phyloP scores from a whole-genome alignment of 2,888 invertebrate species.

The Invenusta paracnida region DNA sequence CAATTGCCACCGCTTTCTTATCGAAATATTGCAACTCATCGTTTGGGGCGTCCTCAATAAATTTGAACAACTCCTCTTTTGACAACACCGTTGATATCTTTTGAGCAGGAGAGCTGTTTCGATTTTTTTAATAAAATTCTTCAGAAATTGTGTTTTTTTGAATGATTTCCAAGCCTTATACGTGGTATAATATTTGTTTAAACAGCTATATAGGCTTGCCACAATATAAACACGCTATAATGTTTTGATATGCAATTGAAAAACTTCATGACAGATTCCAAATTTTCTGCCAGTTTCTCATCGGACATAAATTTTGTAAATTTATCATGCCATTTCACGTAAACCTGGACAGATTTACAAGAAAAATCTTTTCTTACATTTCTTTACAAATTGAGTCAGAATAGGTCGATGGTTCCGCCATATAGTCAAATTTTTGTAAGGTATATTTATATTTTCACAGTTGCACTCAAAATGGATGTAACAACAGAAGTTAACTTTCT shows the following conservation, averaged over 20 bases:
- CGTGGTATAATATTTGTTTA: background rate
- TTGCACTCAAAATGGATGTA: background rate
- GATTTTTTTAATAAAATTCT: background rate
- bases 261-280: conserved; percentile 8
- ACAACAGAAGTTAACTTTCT: background rate
- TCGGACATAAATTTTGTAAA: background rate
- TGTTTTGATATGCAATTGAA: background rate
- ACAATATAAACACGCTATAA: background rate
- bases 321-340: background rate
- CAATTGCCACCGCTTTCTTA: background rate
- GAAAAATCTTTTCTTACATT: background rate
- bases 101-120: background rate
- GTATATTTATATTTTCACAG: background rate
- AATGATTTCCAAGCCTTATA: too few species aligned
- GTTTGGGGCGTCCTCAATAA: background rate
- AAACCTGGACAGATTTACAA: background rate
- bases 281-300: conserved; percentile 17
- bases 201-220: background rate
- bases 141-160: background rate
- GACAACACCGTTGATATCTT: background rate
- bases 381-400: conserved; percentile 1
- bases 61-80: background rate
- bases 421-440: background rate
- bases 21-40: background rate
- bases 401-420: conserved; percentile 12